Base-by-base conservation (phyloP, 2,113 vertebrate genomes). In the Atrichornis clamosus region DNA sequence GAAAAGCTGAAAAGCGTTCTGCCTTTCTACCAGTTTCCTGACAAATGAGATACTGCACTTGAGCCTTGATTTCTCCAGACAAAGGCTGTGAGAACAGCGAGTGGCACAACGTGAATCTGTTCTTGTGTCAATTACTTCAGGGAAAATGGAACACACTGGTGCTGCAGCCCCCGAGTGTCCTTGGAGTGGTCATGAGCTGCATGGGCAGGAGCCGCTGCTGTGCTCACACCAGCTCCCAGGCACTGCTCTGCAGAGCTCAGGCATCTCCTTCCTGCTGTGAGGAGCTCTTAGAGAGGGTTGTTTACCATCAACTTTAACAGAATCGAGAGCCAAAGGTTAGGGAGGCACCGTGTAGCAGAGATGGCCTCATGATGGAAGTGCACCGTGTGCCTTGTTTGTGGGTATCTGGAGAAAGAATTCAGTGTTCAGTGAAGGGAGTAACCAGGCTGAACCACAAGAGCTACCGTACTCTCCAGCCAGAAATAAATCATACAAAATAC, bases 91-190 rank as follows among this genome's bases (percentile, higher is more conserved):
- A 86, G 86, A 96, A n/a, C 81, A 89, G 80, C 50, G 20, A 90
- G 91, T 73, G 63, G 68, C 62, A 75, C 10, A 22, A 75, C 0
- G 13, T 72, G 81, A 95, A 83, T 70, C 74, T 95, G 44, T 91
- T 93, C 53, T 87, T 82, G 20, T 95, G 84, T 92, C 93, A 93
- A 35, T 94, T 91, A 70, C 44, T 95, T 37, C 3, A 59, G 52
- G 35, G 68, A 64, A 96, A 97, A 92, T 89, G 73, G 91, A 93
- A 83, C 88, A 59, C 18, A 87, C 64, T 60, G 85, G 28, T 81
- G 15, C 84, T 15, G 46, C 86, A 79, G 92, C 79, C 49, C 5
- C 8, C 26, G 80, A 89, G 91, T 58, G 70, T 79, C 70, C 80
- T 95, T 91, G 91, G 96, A 93, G 78, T 8, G 32, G 85, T 56